A percentile compares a stretch with the other conserved stretches of the same genome.
Conservation (phyloP, 2,888 invertebrate genomes). For the Chymomyza procnemis region DNA sequence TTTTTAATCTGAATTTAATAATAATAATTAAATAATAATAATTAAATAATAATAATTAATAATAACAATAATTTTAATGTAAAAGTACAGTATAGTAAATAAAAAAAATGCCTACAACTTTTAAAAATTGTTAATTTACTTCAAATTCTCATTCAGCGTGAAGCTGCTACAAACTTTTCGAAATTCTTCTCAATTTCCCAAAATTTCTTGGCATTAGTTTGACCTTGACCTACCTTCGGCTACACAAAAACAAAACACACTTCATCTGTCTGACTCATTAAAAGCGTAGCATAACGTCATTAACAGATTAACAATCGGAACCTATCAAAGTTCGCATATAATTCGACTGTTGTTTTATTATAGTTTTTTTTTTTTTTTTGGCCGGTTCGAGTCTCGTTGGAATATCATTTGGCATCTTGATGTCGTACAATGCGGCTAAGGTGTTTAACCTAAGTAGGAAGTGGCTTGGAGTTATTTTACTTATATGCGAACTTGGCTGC, state of each 20-base stretch:
- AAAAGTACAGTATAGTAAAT: too few relatives aligned
- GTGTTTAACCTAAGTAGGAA: constrained; percentile 64
- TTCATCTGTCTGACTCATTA: constrained; percentile 1
- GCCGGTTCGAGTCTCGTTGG: constrained; percentile 20
- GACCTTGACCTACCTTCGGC: constrained; percentile 42
- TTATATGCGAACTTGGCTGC: constrained; percentile 22
- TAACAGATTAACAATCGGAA: constrained; percentile 1
- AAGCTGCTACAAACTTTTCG: too few relatives aligned
- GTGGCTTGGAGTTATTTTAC: constrained; percentile 11
- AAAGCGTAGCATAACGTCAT: background rate
- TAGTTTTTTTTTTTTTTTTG: constrained; percentile 20
- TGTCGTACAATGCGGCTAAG: constrained; percentile 32
- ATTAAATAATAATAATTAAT: too few relatives aligned
- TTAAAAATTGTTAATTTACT: too few relatives aligned
- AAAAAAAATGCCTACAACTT: too few relatives aligned
- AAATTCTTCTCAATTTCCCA: too few relatives aligned
- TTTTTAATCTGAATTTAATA: too few relatives aligned
- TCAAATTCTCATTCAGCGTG: too few relatives aligned
- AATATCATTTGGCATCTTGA: constrained; percentile 18
- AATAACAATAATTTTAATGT: too few relatives aligned
- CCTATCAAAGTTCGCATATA: constrained; percentile 15
- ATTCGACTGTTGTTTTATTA: constrained; percentile 12
- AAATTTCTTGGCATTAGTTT: background rate
- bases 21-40: too few relatives aligned
- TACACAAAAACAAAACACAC: constrained; percentile 8